Evolutionary conservation across 2,888 invertebrate species (phyloP).

Genomic region (Deilephila porcellus): DNA sequence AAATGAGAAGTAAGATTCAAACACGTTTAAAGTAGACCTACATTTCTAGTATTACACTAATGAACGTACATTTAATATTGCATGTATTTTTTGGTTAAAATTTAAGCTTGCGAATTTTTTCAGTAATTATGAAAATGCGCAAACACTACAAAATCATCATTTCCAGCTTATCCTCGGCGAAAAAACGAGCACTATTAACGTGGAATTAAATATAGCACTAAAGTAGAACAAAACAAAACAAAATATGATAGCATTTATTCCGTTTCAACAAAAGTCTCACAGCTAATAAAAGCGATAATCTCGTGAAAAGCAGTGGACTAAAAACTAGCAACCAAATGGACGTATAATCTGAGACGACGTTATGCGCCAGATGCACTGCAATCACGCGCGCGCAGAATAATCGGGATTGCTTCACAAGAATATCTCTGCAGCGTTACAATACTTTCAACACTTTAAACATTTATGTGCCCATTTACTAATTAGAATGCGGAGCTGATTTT

Average conservation of each 20-base stretch:
- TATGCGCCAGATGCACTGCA: constrained; percentile 55
- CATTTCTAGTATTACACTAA: no score
- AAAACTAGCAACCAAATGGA: constrained; percentile 52
- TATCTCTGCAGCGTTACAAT: constrained; percentile 6
- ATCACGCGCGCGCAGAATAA: constrained; percentile 63
- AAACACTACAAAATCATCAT: not conserved
- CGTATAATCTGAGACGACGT: constrained; percentile 53
- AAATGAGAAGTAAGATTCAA: no score
- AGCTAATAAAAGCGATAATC: constrained; percentile 41
- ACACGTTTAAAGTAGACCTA: no score
- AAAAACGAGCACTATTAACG: not conserved
- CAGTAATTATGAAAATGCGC: not conserved
- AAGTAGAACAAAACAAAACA: constrained; percentile 1
- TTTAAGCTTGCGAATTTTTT: not conserved
- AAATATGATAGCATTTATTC: constrained; percentile 23
- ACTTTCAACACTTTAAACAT: not conserved
- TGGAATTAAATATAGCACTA: not conserved
- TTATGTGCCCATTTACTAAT: not conserved
- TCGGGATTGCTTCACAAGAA: constrained; percentile 58
- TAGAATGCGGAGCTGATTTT: not conserved
- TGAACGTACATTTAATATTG: no score
- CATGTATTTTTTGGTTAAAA: no score
- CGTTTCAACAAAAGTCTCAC: constrained; percentile 30
- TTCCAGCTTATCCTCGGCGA: not conserved
- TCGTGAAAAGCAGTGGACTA: constrained; percentile 25